phyloP scores from a whole-genome alignment of 2,888 invertebrate species.

The Apocheima hispidaria region DNA sequence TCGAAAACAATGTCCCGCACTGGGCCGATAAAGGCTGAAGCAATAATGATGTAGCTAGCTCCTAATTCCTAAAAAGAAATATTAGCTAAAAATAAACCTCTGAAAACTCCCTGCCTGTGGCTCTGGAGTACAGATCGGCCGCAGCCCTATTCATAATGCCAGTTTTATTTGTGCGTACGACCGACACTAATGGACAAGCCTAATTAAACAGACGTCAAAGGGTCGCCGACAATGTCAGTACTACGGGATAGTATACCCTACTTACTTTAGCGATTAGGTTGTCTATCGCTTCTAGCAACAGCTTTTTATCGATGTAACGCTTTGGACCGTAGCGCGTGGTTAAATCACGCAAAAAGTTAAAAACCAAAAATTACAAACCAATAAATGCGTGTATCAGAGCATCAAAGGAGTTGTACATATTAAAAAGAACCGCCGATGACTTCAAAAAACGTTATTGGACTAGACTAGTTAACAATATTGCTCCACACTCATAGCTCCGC shows the following conservation, averaged over 20 bases:
- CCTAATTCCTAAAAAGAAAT: not conserved
- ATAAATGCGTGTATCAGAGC: not conserved
- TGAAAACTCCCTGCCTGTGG: not conserved
- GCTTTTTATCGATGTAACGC: conserved; percentile 13
- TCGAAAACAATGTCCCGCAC: no score
- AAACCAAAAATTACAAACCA: conserved; percentile 30
- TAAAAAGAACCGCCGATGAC: not conserved
- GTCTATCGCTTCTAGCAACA: not conserved
- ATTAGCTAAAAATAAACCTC: not conserved
- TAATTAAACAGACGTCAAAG: conserved; percentile 72
- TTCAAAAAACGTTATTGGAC: not conserved
- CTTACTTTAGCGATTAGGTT: conserved; percentile 19
- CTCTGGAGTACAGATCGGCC: conserved; percentile 45
- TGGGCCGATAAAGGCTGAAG: no score
- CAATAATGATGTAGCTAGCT: no score
- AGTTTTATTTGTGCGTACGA: conserved; percentile 64
- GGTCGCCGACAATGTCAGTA: conserved; percentile 37
- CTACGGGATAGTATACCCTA: conserved; percentile 29
- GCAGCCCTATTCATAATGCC: conserved; percentile 62
- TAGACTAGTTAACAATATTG: no score
- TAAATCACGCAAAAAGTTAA: conserved; percentile 40
- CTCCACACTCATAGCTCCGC: no score
- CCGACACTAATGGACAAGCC: conserved; percentile 67
- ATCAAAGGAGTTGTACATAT: no score
- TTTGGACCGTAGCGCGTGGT: conserved; percentile 30